Conservation (phyloP, 2,797 vertebrate species). For the Halcyon smyrnensis region DNA sequence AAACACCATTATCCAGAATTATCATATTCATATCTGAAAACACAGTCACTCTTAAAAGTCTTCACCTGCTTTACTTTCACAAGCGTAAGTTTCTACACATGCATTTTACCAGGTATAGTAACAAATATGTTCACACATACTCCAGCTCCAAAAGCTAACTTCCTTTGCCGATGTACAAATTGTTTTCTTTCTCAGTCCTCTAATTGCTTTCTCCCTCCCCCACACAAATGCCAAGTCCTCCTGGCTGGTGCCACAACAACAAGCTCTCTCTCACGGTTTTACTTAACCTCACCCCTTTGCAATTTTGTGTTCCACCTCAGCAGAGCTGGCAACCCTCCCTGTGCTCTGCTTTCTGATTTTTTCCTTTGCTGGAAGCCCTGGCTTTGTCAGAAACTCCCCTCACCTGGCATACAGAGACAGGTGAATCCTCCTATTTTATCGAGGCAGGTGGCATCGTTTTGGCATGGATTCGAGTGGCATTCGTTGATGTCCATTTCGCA, state of each 20-base stretch:
- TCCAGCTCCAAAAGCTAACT: not conserved
- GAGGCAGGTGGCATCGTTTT: constrained; percentile 94
- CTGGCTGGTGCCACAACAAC: not conserved
- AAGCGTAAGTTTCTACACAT: not conserved
- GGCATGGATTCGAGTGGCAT: constrained; percentile 91
- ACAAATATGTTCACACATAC: not conserved
- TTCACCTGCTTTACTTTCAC: not conserved
- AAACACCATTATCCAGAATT: not conserved
- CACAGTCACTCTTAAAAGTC: not conserved
- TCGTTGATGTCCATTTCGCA: constrained; percentile 95
- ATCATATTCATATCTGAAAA: not conserved
- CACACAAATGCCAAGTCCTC: not conserved
- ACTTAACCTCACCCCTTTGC: not conserved
- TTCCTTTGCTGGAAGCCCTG: not conserved
- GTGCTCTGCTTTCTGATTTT: not conserved
- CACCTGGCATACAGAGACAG: constrained; percentile 94
- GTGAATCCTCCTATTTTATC: constrained; percentile 94
- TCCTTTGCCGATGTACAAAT: not conserved
- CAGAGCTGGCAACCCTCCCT: not conserved
- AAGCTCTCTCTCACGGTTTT: not conserved
- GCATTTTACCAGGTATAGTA: not conserved
- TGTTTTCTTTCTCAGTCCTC: not conserved
- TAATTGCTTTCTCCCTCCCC: constrained; percentile 2
- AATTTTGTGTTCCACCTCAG: not conserved
- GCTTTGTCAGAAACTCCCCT: not conserved